Evolutionary conservation across 2,113 vertebrate species (phyloP), one percentile per base, ranked within the genome.

Genomic region (Leucopternis melanops): DNA sequence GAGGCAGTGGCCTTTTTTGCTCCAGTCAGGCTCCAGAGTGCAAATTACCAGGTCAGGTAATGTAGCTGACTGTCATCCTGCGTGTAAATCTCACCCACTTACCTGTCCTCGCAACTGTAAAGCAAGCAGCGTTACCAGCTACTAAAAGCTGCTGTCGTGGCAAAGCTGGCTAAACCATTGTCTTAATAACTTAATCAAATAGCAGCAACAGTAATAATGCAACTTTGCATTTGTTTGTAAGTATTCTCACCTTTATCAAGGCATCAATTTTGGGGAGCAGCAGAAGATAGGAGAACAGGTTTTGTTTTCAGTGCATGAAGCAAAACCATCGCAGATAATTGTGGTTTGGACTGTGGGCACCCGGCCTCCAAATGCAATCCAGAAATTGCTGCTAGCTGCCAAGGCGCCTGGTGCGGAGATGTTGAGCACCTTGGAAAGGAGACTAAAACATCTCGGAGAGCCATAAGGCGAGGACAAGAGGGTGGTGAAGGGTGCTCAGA

Each of bases 141-240:
- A 22, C 18, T 67, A 23, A 31, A 85, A 95, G 70, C n/a, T 16
- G 1, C 62, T 27, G 32, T 34, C 25, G 58, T 54, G 94, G 92
- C 84, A 25, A 87, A 81, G 36, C 91, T 87, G 87, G 83, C 65
- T 31, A 80, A 66, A 74, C 79, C 90, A 91, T 96, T 94, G 86
- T 27, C 63, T 54, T 92, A 90, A 95, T 77, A 86, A 86, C 83
- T 67, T 72, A 47, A 85, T 75, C n/a, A 84, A 95, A 40, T 11
- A 75, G 80, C 79, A 54, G 15, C 91, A 34, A 59, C 58, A 9
- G 58, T 25, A 80, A 69, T 86, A 66, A 49, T 11, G 49, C 62
- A 62, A 40, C 49, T 13, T 9, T 8, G 42, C 15, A 49, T 55
- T 27, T 38, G 61, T 38, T 75, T 74, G 66, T 19, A 42, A 65